phyloP scores from a whole-genome alignment of 1,140 invertebrate genomes.

The Cherax quadricarinatus region DNA sequence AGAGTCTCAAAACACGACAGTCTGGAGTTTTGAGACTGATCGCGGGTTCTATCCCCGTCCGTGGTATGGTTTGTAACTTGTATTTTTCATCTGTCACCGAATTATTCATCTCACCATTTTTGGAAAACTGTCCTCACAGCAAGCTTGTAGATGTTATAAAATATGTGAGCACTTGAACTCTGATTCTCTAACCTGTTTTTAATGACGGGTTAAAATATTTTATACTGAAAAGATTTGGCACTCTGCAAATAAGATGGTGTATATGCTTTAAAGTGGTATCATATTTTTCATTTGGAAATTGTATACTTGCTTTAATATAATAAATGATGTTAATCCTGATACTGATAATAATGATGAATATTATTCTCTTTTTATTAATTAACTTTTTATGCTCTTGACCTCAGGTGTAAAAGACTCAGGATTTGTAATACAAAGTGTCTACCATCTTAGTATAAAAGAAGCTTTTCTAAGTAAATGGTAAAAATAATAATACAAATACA shows the following conservation, averaged over 20 bases:
- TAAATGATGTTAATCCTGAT: not conserved
- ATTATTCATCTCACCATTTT: not conserved
- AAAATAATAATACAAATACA: not conserved
- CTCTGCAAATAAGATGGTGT: not conserved
- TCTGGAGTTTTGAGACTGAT: no score
- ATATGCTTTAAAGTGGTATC: not conserved
- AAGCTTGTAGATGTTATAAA: not conserved
- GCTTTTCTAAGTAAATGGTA: not conserved
- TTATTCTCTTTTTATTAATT: not conserved
- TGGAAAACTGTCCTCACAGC: not conserved
- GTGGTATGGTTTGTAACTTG: not conserved
- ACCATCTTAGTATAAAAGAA: not conserved
- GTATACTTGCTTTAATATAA: not conserved
- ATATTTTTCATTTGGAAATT: not conserved
- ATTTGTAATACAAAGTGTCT: not conserved
- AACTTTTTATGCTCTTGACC: not conserved
- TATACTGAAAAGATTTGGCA: not conserved
- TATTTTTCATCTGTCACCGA: not conserved
- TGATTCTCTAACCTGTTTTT: not conserved
- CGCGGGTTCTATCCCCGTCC: no score
- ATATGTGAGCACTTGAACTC: not conserved
- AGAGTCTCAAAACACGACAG: no score
- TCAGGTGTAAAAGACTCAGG: constrained; percentile 10
- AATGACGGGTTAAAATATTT: not conserved
- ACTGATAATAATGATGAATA: not conserved